Evolutionary conservation across 1,140 invertebrate genomes (phyloP).

Genomic region (Papilio polyxenes): DNA sequence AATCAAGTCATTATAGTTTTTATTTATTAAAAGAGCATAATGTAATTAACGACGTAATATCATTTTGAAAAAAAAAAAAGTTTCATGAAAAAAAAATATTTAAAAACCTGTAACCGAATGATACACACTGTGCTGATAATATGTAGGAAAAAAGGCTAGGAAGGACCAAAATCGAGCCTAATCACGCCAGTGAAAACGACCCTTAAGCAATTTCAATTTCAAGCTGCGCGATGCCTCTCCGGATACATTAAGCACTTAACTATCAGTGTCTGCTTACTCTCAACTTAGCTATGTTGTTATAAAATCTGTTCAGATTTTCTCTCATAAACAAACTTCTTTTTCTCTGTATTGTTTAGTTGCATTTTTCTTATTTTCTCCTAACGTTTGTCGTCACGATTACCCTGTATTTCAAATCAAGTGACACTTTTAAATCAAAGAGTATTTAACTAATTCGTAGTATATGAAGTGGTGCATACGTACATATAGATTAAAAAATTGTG

Average conservation of each 20-base stretch:
- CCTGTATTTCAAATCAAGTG: too few species aligned
- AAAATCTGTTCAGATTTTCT: constrained; percentile 57
- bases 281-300: constrained; percentile 64
- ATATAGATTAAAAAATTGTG: too few species aligned
- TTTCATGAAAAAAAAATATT: background rate
- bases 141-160: background rate
- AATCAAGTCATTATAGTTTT: too few species aligned
- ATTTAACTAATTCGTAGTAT: too few species aligned
- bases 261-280: constrained; percentile 77
- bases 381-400: too few species aligned
- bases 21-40: too few species aligned
- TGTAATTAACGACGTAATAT: too few species aligned
- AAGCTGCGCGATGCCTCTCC: constrained; percentile 66
- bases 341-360: background rate
- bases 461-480: too few species aligned
- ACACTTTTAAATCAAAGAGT: too few species aligned
- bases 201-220: constrained; percentile 77
- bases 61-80: background rate
- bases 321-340: background rate
- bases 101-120: background rate
- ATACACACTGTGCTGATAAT: background rate
- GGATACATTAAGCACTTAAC: constrained; percentile 79
- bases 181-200: constrained; percentile 41
- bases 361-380: background rate
- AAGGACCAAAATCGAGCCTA: background rate